Percentiles rank a stretch among this genome's conserved stretches.
Evolutionary conservation across 2,113 vertebrate genomes (phyloP).

Genomic region (Megaleporinus macrocephalus): DNA sequence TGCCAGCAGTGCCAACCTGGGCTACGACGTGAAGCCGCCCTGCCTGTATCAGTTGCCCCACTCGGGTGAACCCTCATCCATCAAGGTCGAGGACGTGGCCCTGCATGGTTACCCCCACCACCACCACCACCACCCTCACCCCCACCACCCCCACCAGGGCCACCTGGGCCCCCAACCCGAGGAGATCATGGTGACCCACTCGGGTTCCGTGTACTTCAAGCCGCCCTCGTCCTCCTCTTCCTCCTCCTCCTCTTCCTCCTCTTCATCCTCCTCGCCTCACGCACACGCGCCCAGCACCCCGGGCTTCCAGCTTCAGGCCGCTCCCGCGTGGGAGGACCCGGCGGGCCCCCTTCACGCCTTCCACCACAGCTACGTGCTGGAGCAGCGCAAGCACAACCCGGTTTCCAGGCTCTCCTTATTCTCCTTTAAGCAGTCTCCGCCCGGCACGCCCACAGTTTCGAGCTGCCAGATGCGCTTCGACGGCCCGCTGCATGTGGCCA

Average conservation of each 20-base stretch:
- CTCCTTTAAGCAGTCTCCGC: slow-evolving; percentile 98
- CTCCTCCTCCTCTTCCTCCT: background rate
- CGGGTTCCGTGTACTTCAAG: slow-evolving; percentile 97
- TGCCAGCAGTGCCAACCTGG: background rate
- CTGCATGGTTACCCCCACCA: slow-evolving; percentile 92
- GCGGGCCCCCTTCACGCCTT: slow-evolving; percentile 96
- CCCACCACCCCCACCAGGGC: slow-evolving; percentile 77
- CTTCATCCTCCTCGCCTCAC: slow-evolving; percentile 83
- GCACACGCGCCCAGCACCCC: slow-evolving; percentile 85
- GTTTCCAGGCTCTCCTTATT: slow-evolving; percentile 96
- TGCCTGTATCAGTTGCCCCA: slow-evolving; percentile 99
- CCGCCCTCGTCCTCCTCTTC: slow-evolving; percentile 62
- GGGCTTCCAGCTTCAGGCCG: slow-evolving; percentile 94
- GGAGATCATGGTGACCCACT: slow-evolving; percentile 90
- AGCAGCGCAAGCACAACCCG: slow-evolving; percentile 91
- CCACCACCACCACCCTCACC: slow-evolving; percentile 41
- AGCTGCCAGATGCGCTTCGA: slow-evolving; percentile 99
- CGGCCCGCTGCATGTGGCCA: slow-evolving; percentile 91
- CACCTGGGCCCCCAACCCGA: slow-evolving; percentile 91
- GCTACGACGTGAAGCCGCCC: slow-evolving; percentile 99
- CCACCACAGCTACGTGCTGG: slow-evolving; percentile 97
- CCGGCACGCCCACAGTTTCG: slow-evolving; percentile 89
- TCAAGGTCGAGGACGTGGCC: slow-evolving; percentile 98
- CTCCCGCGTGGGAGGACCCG: slow-evolving; percentile 96
- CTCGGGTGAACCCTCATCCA: slow-evolving; percentile 93